phyloP scores from a whole-genome alignment of 2,888 invertebrate genomes.

The Scaptomyza parva region DNA sequence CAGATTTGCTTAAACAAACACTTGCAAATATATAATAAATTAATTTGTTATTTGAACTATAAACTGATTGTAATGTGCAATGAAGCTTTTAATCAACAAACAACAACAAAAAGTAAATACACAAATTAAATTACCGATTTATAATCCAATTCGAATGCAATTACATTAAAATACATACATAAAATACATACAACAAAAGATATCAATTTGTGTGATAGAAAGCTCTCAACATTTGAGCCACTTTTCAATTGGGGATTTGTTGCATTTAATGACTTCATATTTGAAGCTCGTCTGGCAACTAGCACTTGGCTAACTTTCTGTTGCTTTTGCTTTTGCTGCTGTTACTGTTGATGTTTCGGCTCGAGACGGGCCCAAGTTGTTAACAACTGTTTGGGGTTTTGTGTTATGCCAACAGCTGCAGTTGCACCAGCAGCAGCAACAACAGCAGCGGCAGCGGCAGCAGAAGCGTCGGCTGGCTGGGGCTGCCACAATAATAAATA shows the following conservation, averaged over 20 bases:
- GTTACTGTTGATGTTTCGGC: constrained; percentile 39
- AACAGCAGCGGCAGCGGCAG: background rate
- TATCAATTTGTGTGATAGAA: constrained; percentile 2
- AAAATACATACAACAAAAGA: too few species aligned
- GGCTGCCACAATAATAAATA: constrained; percentile 72
- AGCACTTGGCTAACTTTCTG: constrained; percentile 61
- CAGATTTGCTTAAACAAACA: background rate
- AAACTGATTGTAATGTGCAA: background rate
- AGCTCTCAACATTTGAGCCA: background rate
- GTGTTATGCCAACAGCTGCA: constrained; percentile 79
- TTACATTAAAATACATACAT: too few species aligned
- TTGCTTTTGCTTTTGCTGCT: constrained; percentile 19
- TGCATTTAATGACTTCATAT: constrained; percentile 50
- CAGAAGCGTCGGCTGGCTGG: too few species aligned
- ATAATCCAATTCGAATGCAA: background rate
- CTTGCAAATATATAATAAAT: background rate
- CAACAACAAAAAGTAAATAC: too few species aligned
- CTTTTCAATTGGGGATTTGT: background rate
- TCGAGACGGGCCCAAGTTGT: constrained; percentile 70
- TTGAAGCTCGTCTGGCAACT: constrained; percentile 20
- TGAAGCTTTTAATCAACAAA: background rate
- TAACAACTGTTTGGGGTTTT: constrained; percentile 67
- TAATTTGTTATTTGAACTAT: background rate
- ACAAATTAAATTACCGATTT: background rate
- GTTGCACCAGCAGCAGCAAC: constrained; percentile 48